Conservation (phyloP, 2,888 invertebrate species). For the Brenthis ino region DNA sequence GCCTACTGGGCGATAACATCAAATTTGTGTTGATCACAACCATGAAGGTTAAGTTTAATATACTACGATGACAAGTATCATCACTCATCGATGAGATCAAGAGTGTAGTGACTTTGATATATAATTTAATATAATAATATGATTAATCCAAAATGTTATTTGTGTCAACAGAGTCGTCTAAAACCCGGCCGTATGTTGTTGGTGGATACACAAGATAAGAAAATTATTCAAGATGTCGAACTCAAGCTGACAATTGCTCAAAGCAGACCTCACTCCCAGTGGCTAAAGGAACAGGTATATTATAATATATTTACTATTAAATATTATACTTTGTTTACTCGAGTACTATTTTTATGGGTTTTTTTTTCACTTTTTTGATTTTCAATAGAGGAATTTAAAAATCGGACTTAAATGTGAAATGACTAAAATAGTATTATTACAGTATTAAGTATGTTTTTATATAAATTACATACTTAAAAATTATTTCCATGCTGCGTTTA, state of each 20-base stretch:
- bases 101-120: background rate
- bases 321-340: background rate
- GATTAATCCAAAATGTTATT: background rate
- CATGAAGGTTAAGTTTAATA: too few species aligned
- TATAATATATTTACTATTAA: background rate
- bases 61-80: too few species aligned
- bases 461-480: conserved; percentile 10
- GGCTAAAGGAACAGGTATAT: conserved; percentile 93
- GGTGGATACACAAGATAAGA: conserved; percentile 95
- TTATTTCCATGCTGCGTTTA: conserved; percentile 12
- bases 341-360: too few species aligned
- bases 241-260: conserved; percentile 93
- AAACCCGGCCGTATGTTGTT: conserved; percentile 99
- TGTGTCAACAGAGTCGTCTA: conserved; percentile 89
- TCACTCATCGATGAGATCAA: too few species aligned
- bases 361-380: too few species aligned
- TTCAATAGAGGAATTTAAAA: too few species aligned
- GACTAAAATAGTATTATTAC: too few species aligned
- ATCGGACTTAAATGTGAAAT: too few species aligned
- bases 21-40: too few species aligned
- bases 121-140: background rate
- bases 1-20: too few species aligned
- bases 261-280: conserved; percentile 93
- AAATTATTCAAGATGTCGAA: conserved; percentile 96
- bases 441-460: background rate